Conservation (phyloP, 92 coral and sea anemone species). For the Actinostola sp. region DNA sequence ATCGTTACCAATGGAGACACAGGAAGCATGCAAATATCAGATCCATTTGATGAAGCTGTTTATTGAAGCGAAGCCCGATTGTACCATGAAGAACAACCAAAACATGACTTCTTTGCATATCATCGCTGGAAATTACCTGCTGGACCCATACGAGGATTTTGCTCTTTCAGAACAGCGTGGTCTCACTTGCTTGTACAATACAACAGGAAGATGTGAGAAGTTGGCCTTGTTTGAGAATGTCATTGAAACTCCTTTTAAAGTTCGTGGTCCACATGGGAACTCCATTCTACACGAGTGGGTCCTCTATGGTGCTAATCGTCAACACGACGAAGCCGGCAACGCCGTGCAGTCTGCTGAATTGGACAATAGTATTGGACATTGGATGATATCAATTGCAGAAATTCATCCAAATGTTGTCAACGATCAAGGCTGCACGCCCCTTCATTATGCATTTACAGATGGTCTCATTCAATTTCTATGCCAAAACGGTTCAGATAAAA, state of each 20-base stretch:
- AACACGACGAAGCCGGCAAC: too few relatives aligned
- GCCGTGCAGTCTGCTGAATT: background rate
- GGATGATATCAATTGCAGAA: slow-evolving; percentile 24
- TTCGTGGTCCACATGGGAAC: slow-evolving; percentile 40
- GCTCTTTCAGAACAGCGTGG: slow-evolving; percentile 7
- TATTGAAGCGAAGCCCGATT: slow-evolving; percentile 41
- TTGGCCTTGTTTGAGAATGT: background rate
- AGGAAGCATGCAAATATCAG: slow-evolving; percentile 5
- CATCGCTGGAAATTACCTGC: slow-evolving; percentile 44
- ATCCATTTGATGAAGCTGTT: slow-evolving; percentile 15
- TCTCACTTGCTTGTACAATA: slow-evolving; percentile 2
- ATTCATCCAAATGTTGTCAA: slow-evolving; percentile 26
- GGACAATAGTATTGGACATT: slow-evolving; percentile 16
- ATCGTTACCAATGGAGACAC: slow-evolving; percentile 51
- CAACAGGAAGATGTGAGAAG: slow-evolving; percentile 1
- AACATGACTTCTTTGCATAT: slow-evolving; percentile 50
- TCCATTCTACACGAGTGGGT: slow-evolving; percentile 60
- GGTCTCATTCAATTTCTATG: slow-evolving; percentile 13
- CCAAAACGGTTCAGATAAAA: slow-evolving; percentile 25
- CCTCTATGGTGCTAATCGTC: background rate
- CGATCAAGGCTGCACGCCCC: slow-evolving; percentile 42
- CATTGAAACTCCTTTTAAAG: background rate
- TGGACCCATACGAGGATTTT: slow-evolving; percentile 6
- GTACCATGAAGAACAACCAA: slow-evolving; percentile 27
- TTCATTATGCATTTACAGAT: slow-evolving; percentile 45